Conservation (phyloP, 2,888 invertebrate genomes). For the Linyphia triangularis region DNA sequence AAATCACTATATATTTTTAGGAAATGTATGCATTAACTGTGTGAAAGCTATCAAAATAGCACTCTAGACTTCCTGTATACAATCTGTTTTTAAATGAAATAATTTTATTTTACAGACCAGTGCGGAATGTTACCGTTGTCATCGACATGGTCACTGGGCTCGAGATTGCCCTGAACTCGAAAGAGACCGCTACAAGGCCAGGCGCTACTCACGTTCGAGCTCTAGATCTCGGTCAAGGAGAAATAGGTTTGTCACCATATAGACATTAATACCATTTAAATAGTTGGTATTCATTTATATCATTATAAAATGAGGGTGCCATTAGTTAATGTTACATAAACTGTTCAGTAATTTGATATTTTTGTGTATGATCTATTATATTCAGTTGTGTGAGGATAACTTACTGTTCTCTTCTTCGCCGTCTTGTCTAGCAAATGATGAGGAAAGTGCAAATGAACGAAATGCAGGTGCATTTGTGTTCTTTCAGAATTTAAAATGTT, state of each 20-base stretch:
- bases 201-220: constrained; percentile 72
- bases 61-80: too few relatives aligned
- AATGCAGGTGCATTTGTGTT: constrained; percentile 24
- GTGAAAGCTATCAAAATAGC: not conserved
- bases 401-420: not conserved
- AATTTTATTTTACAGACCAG: constrained; percentile 76
- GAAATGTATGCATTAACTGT: not conserved
- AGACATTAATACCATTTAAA: not conserved
- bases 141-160: constrained; percentile 80
- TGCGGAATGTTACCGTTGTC: constrained; percentile 81
- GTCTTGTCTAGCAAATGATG: constrained; percentile 49
- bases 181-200: constrained; percentile 70
- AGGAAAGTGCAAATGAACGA: constrained; percentile 68
- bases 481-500: constrained; percentile 44
- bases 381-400: too few relatives aligned
- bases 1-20: not conserved
- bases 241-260: constrained; percentile 33
- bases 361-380: not conserved
- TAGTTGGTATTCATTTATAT: not conserved
- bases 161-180: constrained; percentile 79
- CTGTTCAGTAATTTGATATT: not conserved
- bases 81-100: too few relatives aligned
- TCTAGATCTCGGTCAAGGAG: constrained; percentile 72
- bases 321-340: not conserved
- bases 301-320: not conserved